Conservation (phyloP, 2,888 invertebrate genomes). For the Periphyllus acericola region DNA sequence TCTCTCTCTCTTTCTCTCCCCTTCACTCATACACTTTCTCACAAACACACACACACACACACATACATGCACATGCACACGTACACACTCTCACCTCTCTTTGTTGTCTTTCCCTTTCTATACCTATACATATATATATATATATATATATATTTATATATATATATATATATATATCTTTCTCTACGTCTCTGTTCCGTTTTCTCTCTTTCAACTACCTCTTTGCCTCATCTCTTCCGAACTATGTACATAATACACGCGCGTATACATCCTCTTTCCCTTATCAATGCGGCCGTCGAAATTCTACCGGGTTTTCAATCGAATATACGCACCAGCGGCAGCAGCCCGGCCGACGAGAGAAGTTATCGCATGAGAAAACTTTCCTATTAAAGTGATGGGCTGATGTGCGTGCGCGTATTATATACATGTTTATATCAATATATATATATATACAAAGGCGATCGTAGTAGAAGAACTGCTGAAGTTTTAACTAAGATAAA, state of each 20-base stretch:
- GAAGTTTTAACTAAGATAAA: constrained; percentile 52
- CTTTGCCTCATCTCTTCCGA: constrained; percentile 8
- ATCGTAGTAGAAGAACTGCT: constrained; percentile 4
- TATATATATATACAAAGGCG: not conserved
- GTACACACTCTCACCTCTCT: not conserved
- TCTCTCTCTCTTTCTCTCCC: too few relatives aligned
- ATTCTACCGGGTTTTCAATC: constrained; percentile 46
- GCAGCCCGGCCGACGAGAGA: constrained; percentile 3
- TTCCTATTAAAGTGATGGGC: constrained; percentile 49
- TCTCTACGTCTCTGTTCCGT: not conserved
- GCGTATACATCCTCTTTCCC: constrained; percentile 14
- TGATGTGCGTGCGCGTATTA: not conserved
- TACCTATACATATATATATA: too few relatives aligned
- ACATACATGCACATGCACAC: not conserved
- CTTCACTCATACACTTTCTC: too few relatives aligned
- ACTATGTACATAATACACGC: not conserved
- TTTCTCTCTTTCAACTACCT: constrained; percentile 28
- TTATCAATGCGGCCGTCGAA: constrained; percentile 18
- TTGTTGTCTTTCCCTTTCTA: not conserved
- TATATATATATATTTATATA: too few relatives aligned
- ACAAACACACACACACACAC: not conserved
- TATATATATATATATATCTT: too few relatives aligned
- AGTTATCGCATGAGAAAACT: constrained; percentile 49
- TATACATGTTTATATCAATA: not conserved
- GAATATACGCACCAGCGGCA: constrained; percentile 18